Base-by-base conservation (phyloP, 2,888 invertebrate species). In the Augiades crinisus region DNA sequence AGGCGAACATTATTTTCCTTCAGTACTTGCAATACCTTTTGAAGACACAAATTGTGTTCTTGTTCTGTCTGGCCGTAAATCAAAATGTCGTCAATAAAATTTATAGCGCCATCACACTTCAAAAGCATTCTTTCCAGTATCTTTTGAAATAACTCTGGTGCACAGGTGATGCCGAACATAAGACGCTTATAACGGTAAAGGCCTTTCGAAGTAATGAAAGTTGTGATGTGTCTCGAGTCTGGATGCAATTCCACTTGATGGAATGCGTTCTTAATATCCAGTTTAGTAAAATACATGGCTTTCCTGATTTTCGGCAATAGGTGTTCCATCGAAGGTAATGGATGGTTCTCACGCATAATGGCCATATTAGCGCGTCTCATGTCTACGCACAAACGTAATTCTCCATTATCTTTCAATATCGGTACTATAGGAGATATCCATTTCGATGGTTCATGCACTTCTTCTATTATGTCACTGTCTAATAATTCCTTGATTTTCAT, bases 141-240 rank as follows among this genome's bases (percentile, higher is more conserved):
- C 61, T 80, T 74, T 60, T 66, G 63, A 30, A 65, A 67, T 0
- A 58, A 2, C 34, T 64, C 84, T 0, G 77, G 72, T 3, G 85
- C 86, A 44, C 75, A 75, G 2, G 62, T 63, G 7, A 82, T 68
- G 0, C 76, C 76, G 54, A 78, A 79, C 69, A 73, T 72, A 6
- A 78, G 30, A n/a, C 78, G 38, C 57, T 78, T 81, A 54, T 74
- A 84, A 16, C 72, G 56, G 50, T 55, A 75, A n/a, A 81, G 43
- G 0, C 77, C 77, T 24, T 59, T 61, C 12, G 61, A 61, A 4
- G 78, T 77, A 6, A 70, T 66, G 54, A 81, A 81, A 3, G 74
- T 76, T 34, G 78, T 78, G 2, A 78, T 67, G n/a, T 57, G 55
- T 51, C 70, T 57, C 0, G 70, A 74, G n/a, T 66, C 57, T 22